Evolutionary conservation across 1,140 invertebrate species (phyloP).

Genomic region (Orchestia grillus): DNA sequence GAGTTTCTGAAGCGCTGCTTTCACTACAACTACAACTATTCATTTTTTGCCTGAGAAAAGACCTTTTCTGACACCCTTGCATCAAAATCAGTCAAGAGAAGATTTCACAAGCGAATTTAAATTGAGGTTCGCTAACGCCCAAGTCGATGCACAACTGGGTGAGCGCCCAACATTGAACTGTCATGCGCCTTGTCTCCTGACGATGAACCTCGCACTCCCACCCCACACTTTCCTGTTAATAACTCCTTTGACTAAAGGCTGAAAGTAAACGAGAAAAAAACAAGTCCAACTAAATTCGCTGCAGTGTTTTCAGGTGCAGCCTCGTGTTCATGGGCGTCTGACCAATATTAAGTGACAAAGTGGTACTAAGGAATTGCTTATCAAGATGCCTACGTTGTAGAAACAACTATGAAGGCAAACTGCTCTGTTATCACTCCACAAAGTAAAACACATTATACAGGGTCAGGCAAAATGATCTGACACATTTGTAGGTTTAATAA

Average conservation of each 20-base stretch:
- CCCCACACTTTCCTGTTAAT: not conserved
- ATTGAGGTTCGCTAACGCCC: not conserved
- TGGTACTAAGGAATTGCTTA: not conserved
- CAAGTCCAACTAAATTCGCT: not conserved
- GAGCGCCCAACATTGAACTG: not conserved
- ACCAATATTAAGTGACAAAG: not conserved
- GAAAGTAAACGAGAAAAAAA: not conserved
- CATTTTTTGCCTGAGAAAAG: not conserved
- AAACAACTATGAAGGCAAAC: no score
- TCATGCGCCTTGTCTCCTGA: not conserved
- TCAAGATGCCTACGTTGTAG: not conserved
- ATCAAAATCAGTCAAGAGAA: not conserved
- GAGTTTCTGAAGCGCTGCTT: no score
- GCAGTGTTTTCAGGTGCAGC: not conserved
- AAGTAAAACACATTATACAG: no score
- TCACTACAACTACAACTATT: no score
- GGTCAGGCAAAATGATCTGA: no score
- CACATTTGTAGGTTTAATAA: no score
- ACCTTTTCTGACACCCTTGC: not conserved
- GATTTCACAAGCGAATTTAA: not conserved
- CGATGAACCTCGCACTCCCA: no score
- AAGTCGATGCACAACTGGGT: no score
- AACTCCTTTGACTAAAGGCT: not conserved
- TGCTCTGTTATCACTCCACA: no score
- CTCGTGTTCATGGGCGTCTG: not conserved